These are phyloP conservation scores for Mythimna ferrago DNA, from an alignment of 2,888 invertebrate species.

Conservation along the genomic window DNA sequence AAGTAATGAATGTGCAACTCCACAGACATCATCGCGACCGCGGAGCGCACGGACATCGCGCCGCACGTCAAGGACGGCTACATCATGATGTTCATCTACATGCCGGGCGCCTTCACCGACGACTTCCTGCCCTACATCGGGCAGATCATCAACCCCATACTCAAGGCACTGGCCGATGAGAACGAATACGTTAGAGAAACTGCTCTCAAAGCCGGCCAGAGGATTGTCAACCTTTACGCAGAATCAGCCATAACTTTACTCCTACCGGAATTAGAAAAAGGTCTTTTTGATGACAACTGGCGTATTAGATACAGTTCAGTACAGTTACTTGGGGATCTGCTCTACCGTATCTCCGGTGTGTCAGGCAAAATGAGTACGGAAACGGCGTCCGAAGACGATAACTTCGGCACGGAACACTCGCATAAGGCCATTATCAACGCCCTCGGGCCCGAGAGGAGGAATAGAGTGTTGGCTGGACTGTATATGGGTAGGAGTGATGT, in stretches of 20 bases:
- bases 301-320: constrained; percentile 98
- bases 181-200: constrained; percentile 99
- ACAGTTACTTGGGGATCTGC: constrained; percentile 97
- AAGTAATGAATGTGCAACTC: not conserved
- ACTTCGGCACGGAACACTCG: constrained; percentile 99
- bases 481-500: constrained; percentile 99
- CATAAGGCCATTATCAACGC: constrained; percentile 97
- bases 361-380: constrained; percentile 99
- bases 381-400: constrained; percentile 99
- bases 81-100: constrained; percentile 99
- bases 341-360: constrained; percentile 99
- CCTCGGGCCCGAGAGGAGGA: constrained; percentile 97
- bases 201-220: constrained; percentile 98
- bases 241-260: constrained; percentile 98
- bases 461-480: constrained; percentile 97
- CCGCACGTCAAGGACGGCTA: constrained; percentile 99
- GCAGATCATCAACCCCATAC: constrained; percentile 98
- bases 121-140: constrained; percentile 99
- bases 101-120: constrained; percentile 98
- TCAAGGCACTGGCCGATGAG: constrained; percentile 99
- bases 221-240: constrained; percentile 98
- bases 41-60: constrained; percentile 97
- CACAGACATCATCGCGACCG: constrained; percentile 97
- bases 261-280: constrained; percentile 97
- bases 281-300: constrained; percentile 99